These are phyloP conservation scores for Cepphus grylle DNA, from an alignment of 2,113 vertebrate species.

Conservation along the genomic window DNA sequence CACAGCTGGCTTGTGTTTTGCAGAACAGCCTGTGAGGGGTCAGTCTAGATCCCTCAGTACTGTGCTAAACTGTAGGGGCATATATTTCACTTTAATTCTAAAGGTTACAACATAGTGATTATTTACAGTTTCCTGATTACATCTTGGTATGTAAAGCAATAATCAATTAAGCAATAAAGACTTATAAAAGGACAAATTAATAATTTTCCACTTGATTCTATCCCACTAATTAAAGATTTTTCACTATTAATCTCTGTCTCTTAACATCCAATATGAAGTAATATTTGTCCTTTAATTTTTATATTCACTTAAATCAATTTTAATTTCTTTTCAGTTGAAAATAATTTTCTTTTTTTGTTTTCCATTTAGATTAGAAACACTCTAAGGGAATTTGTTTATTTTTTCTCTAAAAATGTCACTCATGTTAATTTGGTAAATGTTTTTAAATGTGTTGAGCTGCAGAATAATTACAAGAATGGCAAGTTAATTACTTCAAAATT, in stretches of 20 bases:
- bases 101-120: slow-evolving; percentile 3
- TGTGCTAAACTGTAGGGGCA: neutral
- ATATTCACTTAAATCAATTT: slow-evolving; percentile 44
- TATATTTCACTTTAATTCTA: neutral
- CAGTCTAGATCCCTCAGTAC: neutral
- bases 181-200: slow-evolving; percentile 53
- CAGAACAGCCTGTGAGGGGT: neutral
- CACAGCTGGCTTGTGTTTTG: neutral
- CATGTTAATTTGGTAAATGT: slow-evolving; percentile 45
- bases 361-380: slow-evolving; percentile 51
- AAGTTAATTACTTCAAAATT: slow-evolving; percentile 56
- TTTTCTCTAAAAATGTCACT: slow-evolving; percentile 35
- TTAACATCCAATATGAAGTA: slow-evolving; percentile 44
- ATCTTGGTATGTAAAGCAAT: slow-evolving; percentile 42
- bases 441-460: slow-evolving; percentile 9
- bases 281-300: slow-evolving; percentile 7
- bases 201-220: slow-evolving; percentile 64
- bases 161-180: slow-evolving; percentile 62
- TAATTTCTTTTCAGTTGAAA: slow-evolving; percentile 26
- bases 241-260: slow-evolving; percentile 31
- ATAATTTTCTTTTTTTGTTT: slow-evolving; percentile 25
- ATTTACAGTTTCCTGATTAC: slow-evolving; percentile 46
- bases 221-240: slow-evolving; percentile 61
- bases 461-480: neutral
- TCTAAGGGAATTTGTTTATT: neutral